A percentile compares a stretch with the other conserved stretches of the same genome.
Evolutionary conservation across 2,113 vertebrate species (phyloP).

Genomic region (Chauna torquata): DNA sequence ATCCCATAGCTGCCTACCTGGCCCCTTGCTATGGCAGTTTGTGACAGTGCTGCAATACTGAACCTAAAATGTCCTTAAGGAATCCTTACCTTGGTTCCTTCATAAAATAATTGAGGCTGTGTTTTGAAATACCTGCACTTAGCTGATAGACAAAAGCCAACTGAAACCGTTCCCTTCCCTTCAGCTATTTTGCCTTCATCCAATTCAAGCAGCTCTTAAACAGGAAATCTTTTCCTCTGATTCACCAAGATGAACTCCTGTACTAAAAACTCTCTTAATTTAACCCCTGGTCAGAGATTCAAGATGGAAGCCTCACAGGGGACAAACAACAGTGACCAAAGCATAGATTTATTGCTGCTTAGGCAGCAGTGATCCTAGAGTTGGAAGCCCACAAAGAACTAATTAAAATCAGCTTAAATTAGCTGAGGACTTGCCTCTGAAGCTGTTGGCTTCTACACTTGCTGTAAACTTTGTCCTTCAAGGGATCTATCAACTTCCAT

Average conservation of each 20-base stretch:
- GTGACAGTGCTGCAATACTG: neutral
- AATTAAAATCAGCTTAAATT: neutral
- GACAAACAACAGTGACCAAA: neutral
- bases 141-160: constrained; percentile 8
- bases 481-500: neutral
- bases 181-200: constrained; percentile 8
- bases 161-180: neutral
- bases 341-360: neutral
- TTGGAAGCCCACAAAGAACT: neutral
- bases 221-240: constrained; percentile 28
- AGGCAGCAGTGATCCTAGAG: neutral
- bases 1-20: neutral
- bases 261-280: constrained; percentile 4
- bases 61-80: neutral
- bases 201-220: constrained; percentile 23
- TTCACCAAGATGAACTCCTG: neutral
- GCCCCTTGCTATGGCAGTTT: neutral
- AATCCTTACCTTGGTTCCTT: neutral
- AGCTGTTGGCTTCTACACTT: neutral
- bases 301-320: neutral
- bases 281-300: neutral
- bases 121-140: constrained; percentile 27
- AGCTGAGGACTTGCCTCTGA: neutral
- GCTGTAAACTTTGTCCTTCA: neutral
- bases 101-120: neutral